Percentiles rank a stretch among this genome's conserved stretches.
Evolutionary conservation across 2,888 invertebrate species (phyloP).

Genomic region (Zygaena filipendulae): DNA sequence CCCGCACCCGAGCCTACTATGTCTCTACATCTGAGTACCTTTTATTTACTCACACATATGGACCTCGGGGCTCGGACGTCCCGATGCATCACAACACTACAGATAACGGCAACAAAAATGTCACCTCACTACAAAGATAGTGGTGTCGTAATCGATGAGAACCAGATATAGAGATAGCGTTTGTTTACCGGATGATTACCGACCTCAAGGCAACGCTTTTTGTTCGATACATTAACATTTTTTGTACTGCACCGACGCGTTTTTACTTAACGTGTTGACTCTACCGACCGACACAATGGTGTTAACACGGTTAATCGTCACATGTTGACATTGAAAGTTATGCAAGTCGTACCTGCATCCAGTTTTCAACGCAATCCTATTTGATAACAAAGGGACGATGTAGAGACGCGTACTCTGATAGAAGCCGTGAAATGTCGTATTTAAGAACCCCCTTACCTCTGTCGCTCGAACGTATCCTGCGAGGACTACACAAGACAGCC

Average conservation of each 20-base stretch:
- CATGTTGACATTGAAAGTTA: conserved; percentile 65
- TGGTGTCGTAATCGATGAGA: conserved; percentile 50
- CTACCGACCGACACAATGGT: too few relatives aligned
- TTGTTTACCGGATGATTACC: conserved; percentile 56
- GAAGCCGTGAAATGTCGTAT: too few relatives aligned
- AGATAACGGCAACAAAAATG: conserved; percentile 35
- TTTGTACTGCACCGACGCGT: too few relatives aligned
- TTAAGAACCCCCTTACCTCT: conserved; percentile 75
- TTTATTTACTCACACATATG: conserved; percentile 7
- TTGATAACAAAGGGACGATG: too few relatives aligned
- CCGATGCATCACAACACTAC: conserved; percentile 15
- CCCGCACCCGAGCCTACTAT: neutral
- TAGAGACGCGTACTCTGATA: too few relatives aligned
- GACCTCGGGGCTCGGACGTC: neutral
- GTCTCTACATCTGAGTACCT: too few relatives aligned
- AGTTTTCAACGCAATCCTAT: too few relatives aligned
- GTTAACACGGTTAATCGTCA: too few relatives aligned
- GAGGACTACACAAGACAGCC: conserved; percentile 78
- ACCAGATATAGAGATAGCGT: conserved; percentile 39
- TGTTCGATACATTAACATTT: too few relatives aligned
- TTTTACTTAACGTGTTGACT: too few relatives aligned
- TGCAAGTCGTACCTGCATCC: conserved; percentile 38
- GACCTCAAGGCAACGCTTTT: conserved; percentile 50
- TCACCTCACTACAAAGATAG: too few relatives aligned
- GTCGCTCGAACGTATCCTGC: conserved; percentile 78